A percentile compares a stretch with the other conserved stretches of the same genome.
phyloP scores from a whole-genome alignment of 2,888 invertebrate genomes.

The Heliconius sara region DNA sequence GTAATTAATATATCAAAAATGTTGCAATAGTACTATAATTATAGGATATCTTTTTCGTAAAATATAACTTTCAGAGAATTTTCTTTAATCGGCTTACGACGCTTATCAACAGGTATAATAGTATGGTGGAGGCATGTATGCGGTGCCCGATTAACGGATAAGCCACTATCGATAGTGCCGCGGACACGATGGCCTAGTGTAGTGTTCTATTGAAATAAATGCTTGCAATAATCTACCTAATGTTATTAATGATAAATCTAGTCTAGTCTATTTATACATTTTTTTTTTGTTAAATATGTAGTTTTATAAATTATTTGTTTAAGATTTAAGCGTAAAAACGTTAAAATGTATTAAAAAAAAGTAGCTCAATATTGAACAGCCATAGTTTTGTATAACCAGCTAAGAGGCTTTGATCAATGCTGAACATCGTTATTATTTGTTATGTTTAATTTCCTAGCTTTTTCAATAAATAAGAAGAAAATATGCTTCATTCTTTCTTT shows the following conservation, averaged over 20 bases:
- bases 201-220: constrained; percentile 11
- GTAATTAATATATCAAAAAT: neutral
- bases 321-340: too few relatives aligned
- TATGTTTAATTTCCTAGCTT: too few relatives aligned
- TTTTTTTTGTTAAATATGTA: neutral
- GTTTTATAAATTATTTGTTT: neutral
- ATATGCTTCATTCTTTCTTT: neutral
- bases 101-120: constrained; percentile 17
- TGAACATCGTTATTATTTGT: too few relatives aligned
- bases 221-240: neutral
- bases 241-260: constrained; percentile 2
- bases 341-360: too few relatives aligned
- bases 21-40: neutral
- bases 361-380: too few relatives aligned
- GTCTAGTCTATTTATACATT: neutral
- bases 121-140: neutral
- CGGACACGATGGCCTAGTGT: neutral
- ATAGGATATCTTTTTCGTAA: neutral
- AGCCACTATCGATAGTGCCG: constrained; percentile 15
- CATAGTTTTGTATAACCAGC: too few relatives aligned
- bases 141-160: constrained; percentile 23
- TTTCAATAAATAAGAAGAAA: too few relatives aligned
- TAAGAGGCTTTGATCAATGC: too few relatives aligned
- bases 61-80: neutral
- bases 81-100: constrained; percentile 2